Percentiles rank a stretch among this genome's conserved stretches.
phyloP scores from a whole-genome alignment of 2,888 invertebrate genomes.

The Serripes groenlandicus region DNA sequence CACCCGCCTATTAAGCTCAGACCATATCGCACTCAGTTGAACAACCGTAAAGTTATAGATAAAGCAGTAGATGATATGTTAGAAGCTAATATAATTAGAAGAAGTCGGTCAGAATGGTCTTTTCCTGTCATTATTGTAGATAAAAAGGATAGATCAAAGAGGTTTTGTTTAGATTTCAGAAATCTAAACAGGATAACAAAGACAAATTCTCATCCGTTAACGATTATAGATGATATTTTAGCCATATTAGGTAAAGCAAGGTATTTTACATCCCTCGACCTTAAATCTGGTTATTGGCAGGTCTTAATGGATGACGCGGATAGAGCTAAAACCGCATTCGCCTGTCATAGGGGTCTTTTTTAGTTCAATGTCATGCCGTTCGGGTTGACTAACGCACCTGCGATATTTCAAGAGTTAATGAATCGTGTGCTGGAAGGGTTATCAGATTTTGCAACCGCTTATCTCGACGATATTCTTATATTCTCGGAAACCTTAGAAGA shows the following conservation, averaged over 20 bases:
- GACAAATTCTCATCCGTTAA: background rate
- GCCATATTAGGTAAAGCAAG: background rate
- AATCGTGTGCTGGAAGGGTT: background rate
- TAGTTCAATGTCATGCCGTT: background rate
- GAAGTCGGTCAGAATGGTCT: background rate
- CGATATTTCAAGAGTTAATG: constrained; percentile 21
- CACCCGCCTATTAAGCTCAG: no score
- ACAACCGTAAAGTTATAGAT: background rate
- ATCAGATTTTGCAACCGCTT: background rate
- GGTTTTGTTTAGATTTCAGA: constrained; percentile 12
- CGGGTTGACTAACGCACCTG: constrained; percentile 6
- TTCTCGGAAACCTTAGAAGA: constrained; percentile 3
- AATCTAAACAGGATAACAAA: constrained; percentile 5
- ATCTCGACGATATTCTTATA: constrained; percentile 16
- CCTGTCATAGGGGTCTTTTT: background rate
- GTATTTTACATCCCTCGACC: constrained; percentile 3
- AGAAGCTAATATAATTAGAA: background rate
- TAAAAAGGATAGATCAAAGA: constrained; percentile 3
- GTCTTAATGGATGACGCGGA: background rate
- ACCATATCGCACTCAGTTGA: background rate
- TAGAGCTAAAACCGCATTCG: constrained; percentile 9
- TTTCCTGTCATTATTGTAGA: background rate
- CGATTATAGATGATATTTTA: constrained; percentile 8
- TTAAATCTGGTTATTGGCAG: constrained; percentile 4
- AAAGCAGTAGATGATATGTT: background rate